Percentiles rank a stretch among this genome's conserved stretches.
Conservation (phyloP, 2,888 invertebrate species). For the Mellilla xanthometata region DNA sequence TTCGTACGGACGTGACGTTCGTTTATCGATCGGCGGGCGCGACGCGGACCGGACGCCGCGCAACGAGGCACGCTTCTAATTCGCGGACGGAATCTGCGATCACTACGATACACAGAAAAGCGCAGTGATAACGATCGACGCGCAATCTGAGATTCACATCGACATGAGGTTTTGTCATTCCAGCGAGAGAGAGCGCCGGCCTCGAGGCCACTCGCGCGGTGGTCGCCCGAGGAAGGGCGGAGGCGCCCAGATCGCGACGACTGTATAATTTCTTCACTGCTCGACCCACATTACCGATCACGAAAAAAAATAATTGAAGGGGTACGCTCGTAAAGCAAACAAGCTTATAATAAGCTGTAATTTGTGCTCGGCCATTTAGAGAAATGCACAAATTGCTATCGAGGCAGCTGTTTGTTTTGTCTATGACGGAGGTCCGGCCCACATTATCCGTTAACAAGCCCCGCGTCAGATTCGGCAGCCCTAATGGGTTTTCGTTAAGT, state of each 20-base stretch:
- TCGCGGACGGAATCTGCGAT: conserved; percentile 21
- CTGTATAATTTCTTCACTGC: conserved; percentile 79
- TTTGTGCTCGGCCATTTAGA: conserved; percentile 82
- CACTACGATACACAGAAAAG: conserved; percentile 12
- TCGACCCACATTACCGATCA: conserved; percentile 78
- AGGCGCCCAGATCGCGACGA: conserved; percentile 69
- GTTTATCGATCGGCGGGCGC: conserved; percentile 57
- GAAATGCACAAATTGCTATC: conserved; percentile 79
- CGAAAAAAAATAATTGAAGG: conserved; percentile 81
- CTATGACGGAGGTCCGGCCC: conserved; percentile 80
- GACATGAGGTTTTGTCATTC: not conserved
- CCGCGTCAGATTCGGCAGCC: conserved; percentile 83
- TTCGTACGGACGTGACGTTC: conserved; percentile 52
- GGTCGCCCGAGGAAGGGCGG: conserved; percentile 53
- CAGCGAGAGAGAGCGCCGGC: conserved; percentile 2
- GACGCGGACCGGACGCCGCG: conserved; percentile 38
- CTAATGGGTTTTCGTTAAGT: conserved; percentile 81
- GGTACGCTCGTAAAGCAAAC: conserved; percentile 82
- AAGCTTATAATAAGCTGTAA: conserved; percentile 83
- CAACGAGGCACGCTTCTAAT: conserved; percentile 32
- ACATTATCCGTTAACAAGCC: conserved; percentile 81
- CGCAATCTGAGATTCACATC: conserved; percentile 1
- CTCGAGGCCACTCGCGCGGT: conserved; percentile 33
- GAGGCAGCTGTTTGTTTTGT: conserved; percentile 82
- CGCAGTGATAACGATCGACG: conserved; percentile 11